phyloP scores from a whole-genome alignment of 2,113 vertebrate genomes.

The Xiphias gladius region DNA sequence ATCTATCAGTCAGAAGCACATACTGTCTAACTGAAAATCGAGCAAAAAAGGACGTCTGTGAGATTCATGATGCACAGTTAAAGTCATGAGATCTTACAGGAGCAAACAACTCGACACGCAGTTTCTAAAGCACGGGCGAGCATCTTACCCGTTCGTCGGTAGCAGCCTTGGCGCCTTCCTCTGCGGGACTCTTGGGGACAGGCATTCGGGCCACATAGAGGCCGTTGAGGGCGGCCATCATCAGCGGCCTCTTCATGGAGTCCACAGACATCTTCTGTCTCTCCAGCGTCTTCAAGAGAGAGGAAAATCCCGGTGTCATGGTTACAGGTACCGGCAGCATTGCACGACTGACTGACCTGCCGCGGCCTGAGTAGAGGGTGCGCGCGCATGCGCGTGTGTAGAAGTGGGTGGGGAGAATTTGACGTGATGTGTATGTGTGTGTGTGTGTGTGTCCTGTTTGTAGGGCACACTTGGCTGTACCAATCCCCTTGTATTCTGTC shows the following conservation, averaged over 20 bases:
- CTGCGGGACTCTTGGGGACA: conserved; percentile 87
- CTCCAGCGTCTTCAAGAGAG: conserved; percentile 96
- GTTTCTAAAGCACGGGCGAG: neutral
- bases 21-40: neutral
- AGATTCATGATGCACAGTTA: too few species aligned
- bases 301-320: conserved; percentile 85
- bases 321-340: conserved; percentile 52
- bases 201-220: conserved; percentile 92
- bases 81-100: neutral
- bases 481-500: conserved; percentile 37
- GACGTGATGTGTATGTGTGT: neutral
- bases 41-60: neutral
- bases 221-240: conserved; percentile 94
- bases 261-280: conserved; percentile 98
- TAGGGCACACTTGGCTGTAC: conserved; percentile 14
- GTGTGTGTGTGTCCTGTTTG: neutral
- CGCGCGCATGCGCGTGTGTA: neutral
- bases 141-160: conserved; percentile 93
- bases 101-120: neutral
- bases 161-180: conserved; percentile 85
- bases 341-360: conserved; percentile 28
- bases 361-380: conserved; percentile 1
- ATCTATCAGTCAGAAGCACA: neutral
- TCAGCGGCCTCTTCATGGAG: conserved; percentile 95
- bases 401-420: conserved; percentile 39